Base-by-base conservation (phyloP, 2,113 vertebrate genomes). In the Archocentrus centrarchus region DNA sequence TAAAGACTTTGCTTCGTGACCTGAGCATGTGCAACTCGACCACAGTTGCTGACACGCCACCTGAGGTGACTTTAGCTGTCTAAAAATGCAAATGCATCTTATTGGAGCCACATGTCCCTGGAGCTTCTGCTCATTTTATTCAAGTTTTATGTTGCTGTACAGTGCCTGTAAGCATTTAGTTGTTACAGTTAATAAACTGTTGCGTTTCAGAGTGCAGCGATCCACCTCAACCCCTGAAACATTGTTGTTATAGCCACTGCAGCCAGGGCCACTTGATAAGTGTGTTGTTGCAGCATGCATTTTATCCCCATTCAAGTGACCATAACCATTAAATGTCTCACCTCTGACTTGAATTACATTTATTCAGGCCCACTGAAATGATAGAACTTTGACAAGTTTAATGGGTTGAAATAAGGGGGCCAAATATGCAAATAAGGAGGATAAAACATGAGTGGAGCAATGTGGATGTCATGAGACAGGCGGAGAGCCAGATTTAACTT, bases 401-500 rank as follows among this genome's bases (percentile, higher is more conserved):
- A 4, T 57, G 73, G 39, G 81, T 73, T 80, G 62, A 58, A 60
- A 37, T 20, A 24, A 44, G 37, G 41, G 32, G 9, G 20, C 2
- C 4, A 44, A 60, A 84, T 10, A 11, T 58, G 77, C 44, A 64
- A 76, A 79, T 75, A 18, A 62, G 76, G 77, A 15, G 13, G 24
- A 59, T 30, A 68, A 70, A 77, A 30, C 73, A 81, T 24, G 24
- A 79, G 62, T 17, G n/a, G 59, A 39, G 30, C 11, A 35, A 55
- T 47, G 62, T 7, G 62, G 79, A 70, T 80, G 75, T 79, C 78
- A 85, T 15, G 32, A 80, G 82, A 82, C 44, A 83, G 59, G 22
- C 22, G 8, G 39, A 47, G 55, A 81, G 80, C 32, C 47, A 18
- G 91, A 93, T 92, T 88, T 84, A 89, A 75, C 24, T 4, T 77